Evolutionary conservation across 2,113 vertebrate genomes (phyloP).

Genomic region (Limanda limanda): DNA sequence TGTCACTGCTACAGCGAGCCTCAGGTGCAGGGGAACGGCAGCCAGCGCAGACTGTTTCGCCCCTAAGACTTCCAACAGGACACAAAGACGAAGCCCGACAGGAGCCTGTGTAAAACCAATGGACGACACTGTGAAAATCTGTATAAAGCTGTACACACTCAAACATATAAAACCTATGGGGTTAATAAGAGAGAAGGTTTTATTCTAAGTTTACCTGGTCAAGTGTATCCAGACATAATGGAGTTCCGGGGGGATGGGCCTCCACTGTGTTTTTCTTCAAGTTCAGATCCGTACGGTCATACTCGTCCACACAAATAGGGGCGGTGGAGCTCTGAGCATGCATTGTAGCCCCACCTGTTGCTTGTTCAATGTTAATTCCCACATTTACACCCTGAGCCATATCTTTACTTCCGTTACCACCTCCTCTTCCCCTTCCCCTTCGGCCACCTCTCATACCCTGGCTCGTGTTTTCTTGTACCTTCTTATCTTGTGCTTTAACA

Average conservation of each 20-base stretch:
- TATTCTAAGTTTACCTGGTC: slow-evolving; percentile 81
- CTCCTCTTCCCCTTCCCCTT: slow-evolving; percentile 34
- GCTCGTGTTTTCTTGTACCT: slow-evolving; percentile 12
- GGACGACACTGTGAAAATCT: background rate
- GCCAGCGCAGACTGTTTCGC: slow-evolving; percentile 61
- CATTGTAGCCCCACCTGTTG: background rate
- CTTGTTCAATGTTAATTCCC: slow-evolving; percentile 19
- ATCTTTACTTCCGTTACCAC: slow-evolving; percentile 4
- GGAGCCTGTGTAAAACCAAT: slow-evolving; percentile 46
- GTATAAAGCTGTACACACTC: too few species aligned
- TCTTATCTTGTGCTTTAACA: background rate
- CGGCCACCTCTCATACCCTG: slow-evolving; percentile 31
- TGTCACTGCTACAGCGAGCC: slow-evolving; percentile 74
- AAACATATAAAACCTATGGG: too few species aligned
- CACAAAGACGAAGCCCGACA: slow-evolving; percentile 43
- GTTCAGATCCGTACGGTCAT: slow-evolving; percentile 85
- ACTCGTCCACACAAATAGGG: slow-evolving; percentile 82
- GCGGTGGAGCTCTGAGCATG: background rate
- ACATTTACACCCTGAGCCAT: slow-evolving; percentile 23
- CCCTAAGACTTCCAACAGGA: slow-evolving; percentile 72
- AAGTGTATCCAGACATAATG: slow-evolving; percentile 79
- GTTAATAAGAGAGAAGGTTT: background rate
- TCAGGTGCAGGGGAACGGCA: slow-evolving; percentile 63
- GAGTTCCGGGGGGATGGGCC: slow-evolving; percentile 61
- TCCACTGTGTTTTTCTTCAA: slow-evolving; percentile 83